Evolutionary conservation across 2,113 vertebrate species (phyloP).

Genomic region (Trematomus loennbergii): DNA sequence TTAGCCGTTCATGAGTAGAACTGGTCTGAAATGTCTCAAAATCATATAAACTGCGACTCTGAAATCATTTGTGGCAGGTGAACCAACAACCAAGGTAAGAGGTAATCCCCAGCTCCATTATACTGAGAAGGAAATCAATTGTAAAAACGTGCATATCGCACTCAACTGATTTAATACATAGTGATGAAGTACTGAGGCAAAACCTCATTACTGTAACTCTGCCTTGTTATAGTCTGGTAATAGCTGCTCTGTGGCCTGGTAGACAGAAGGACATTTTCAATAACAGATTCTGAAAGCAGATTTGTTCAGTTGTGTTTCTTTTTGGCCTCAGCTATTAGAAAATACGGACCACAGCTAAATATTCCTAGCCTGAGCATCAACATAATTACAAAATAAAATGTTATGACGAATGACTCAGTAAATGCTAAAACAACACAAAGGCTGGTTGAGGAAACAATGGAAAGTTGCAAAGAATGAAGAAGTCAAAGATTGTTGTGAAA

Average conservation of each 20-base stretch:
- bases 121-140: not conserved
- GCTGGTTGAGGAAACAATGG: not conserved
- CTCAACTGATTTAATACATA: slow-evolving; percentile 1
- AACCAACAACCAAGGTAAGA: not conserved
- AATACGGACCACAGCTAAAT: not conserved
- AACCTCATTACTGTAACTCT: not conserved
- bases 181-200: not conserved
- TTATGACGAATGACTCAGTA: not conserved
- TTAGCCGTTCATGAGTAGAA: not conserved
- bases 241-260: not conserved
- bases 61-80: not conserved
- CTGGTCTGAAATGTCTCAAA: not conserved
- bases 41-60: not conserved
- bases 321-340: not conserved
- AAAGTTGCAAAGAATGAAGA: not conserved
- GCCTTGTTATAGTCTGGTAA: not conserved
- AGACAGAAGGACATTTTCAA: not conserved
- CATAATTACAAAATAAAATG: not conserved
- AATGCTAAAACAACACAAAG: not conserved
- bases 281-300: not conserved
- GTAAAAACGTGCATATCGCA: not conserved
- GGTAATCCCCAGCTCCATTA: not conserved
- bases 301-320: not conserved
- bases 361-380: not conserved
- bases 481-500: not conserved